phyloP scores from a whole-genome alignment of 1,140 invertebrate species.

The Drosophila nebulosa region DNA sequence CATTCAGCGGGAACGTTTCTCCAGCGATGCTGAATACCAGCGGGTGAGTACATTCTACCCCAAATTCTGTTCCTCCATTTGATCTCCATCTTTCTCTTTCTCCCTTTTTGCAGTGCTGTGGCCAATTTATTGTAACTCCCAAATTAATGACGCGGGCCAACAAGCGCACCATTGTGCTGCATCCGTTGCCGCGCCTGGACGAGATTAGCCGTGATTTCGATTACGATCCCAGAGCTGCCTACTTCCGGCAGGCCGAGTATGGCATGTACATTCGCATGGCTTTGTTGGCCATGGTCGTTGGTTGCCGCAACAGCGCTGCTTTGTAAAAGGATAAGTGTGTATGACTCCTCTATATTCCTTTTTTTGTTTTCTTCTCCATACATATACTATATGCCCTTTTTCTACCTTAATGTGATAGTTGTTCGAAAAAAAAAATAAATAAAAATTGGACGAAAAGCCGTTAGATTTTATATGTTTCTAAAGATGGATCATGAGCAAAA shows the following conservation, averaged over 20 bases:
- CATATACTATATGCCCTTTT: not conserved
- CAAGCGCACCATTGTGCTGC: conserved; percentile 97
- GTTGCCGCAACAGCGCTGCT: conserved; percentile 75
- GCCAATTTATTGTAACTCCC: conserved; percentile 94
- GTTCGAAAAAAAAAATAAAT: not conserved
- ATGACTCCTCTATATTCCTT: not conserved
- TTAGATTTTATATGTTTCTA: not conserved
- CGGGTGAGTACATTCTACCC: conserved; percentile 68
- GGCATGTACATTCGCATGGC: conserved; percentile 99
- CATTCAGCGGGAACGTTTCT: conserved; percentile 97
- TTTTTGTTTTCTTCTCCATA: not conserved
- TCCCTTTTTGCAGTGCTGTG: conserved; percentile 84
- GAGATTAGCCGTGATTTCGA: conserved; percentile 98
- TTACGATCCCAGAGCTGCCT: conserved; percentile 96
- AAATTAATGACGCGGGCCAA: conserved; percentile 97
- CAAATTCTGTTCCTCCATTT: not conserved
- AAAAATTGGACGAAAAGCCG: not conserved
- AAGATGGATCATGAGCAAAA: not conserved
- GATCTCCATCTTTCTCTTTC: not conserved
- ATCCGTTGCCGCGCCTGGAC: conserved; percentile 96
- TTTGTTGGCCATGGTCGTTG: conserved; percentile 94
- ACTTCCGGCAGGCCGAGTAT: conserved; percentile 98
- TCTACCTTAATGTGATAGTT: not conserved
- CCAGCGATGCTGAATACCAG: conserved; percentile 91
- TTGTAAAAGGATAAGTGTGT: not conserved